A percentile compares a stretch with the other conserved stretches of the same genome.
These are phyloP conservation scores for Sinosuthora webbiana DNA, from an alignment of 2,113 vertebrate species.

Conservation along the genomic window DNA sequence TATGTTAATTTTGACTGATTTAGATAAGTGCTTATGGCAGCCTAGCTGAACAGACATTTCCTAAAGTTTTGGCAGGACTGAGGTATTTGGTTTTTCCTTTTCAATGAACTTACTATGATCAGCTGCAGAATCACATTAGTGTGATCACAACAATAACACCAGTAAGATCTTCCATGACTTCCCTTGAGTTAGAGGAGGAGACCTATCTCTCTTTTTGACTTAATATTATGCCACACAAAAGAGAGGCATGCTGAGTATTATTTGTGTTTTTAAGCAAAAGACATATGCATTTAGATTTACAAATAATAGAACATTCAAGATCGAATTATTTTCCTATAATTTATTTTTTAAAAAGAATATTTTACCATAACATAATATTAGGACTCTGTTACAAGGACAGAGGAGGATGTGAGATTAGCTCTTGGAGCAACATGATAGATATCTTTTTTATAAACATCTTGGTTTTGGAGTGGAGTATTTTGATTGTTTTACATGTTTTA, in stretches of 20 bases:
- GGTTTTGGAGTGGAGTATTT: neutral
- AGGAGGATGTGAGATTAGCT: neutral
- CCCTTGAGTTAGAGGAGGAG: neutral
- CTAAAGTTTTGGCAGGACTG: neutral
- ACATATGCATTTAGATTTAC: neutral
- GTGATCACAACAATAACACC: neutral
- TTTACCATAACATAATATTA: neutral
- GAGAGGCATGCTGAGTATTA: neutral
- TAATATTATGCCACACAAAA: neutral
- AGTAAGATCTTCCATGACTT: neutral
- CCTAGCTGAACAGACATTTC: neutral
- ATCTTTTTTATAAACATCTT: neutral
- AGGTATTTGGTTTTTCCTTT: neutral
- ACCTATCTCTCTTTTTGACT: neutral
- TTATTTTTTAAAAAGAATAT: neutral
- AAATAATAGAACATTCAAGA: neutral
- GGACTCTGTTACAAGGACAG: neutral
- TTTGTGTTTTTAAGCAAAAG: neutral
- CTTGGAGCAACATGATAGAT: neutral
- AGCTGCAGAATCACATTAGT: neutral
- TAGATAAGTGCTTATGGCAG: neutral
- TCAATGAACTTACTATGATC: neutral
- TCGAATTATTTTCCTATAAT: neutral
- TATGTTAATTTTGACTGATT: neutral
- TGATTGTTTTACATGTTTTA: neutral